Base-by-base conservation (phyloP, 2,888 invertebrate species). In the Oxystoma pomonae region DNA sequence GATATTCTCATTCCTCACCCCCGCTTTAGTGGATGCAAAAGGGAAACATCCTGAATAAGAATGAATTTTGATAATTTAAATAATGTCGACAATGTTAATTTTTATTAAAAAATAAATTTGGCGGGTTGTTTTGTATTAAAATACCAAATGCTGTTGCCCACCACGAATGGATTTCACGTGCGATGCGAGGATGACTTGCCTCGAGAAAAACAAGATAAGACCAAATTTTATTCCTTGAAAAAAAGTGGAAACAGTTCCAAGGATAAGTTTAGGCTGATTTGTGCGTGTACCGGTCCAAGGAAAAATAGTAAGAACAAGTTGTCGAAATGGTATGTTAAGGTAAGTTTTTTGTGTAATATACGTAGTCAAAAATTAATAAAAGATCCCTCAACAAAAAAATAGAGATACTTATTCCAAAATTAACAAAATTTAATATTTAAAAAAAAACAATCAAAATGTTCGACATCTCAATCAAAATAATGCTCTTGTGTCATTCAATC, bases 251-350 rank as follows among this genome's bases (percentile, higher is more conserved):
- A 71, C 64, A 71, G 71, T 65, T 70, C 70, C 3, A 71, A 72
- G 16, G 74, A 71, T 20, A 72, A 75, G 68, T 79, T 79, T 67
- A 70, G 76, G 64, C 76, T 35, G 35, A 35, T 80, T 71, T 80
- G 79, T 68, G 76, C 77, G 55, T 79, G 80, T 63, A 77, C 77
- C 9, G 75, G 83, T 65, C 83, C 82, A 68, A 75, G 75, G 62
- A 76, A 75, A 60, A 73, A 67, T 59, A 72, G 73, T 75, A 84
- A 84, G 58, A 72, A 73, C 75, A 84, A 84, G 57, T 83, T 83
- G 71, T 84, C 86, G 65, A 83, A 85, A 80, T 88, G 88, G 86
- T 89, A 89, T 77, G 87, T 88, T 74, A 89, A 90, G 88, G 89
- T 90, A 86, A 86, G 85, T 22, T 53, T 17, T 19, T 20, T 59